Evolutionary conservation across 2,113 vertebrate species (phyloP).

Genomic region (Setophaga petechia): DNA sequence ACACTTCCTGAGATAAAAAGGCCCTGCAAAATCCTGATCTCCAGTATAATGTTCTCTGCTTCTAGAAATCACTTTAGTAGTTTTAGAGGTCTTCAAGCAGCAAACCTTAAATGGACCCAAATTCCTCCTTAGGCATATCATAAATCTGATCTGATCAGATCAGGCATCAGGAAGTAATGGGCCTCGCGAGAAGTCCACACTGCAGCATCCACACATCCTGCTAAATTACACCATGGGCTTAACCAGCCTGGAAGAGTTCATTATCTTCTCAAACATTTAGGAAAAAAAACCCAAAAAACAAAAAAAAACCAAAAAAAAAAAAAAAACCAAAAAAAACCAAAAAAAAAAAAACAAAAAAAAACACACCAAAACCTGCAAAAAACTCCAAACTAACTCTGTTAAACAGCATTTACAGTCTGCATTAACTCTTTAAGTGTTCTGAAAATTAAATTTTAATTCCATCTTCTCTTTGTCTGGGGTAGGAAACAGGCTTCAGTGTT

Average conservation of each 20-base stretch:
- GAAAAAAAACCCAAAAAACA: too few relatives aligned
- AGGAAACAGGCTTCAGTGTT: background rate
- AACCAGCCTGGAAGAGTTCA: background rate
- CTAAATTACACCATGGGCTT: background rate
- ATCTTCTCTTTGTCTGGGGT: background rate
- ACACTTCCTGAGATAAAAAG: background rate
- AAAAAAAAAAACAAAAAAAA: too few relatives aligned
- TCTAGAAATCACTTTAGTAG: constrained; percentile 2
- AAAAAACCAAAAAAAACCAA: too few relatives aligned
- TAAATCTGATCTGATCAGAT: constrained; percentile 12
- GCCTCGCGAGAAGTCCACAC: background rate
- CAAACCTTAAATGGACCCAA: constrained; percentile 9
- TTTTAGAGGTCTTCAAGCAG: constrained; percentile 12
- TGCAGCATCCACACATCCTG: background rate
- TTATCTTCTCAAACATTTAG: background rate
- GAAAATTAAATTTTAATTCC: background rate
- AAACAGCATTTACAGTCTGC: background rate
- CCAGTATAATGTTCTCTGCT: constrained; percentile 6
- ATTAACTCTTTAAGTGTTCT: background rate
- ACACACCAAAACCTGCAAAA: background rate
- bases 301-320: too few relatives aligned
- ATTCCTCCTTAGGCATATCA: background rate
- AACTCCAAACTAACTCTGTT: fast-evolving
- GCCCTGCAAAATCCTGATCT: background rate
- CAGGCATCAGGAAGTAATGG: background rate